These are phyloP conservation scores for Pseudolaguvia tuberculata DNA, from an alignment of 2,113 vertebrate genomes.

Conservation along the genomic window DNA sequence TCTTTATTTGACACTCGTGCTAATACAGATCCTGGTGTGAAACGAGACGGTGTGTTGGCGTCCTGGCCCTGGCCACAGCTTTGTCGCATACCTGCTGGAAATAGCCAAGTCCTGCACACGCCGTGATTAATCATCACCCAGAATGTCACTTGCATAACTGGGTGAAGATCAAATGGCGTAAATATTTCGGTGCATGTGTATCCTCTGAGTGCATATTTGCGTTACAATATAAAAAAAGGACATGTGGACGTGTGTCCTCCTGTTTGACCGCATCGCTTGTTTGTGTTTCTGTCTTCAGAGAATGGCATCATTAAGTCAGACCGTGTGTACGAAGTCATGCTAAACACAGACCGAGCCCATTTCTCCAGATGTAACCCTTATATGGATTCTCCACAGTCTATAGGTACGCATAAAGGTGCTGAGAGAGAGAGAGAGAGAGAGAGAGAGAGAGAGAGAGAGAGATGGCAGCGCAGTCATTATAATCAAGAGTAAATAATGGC, in stretches of 20 bases:
- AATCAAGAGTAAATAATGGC: no score
- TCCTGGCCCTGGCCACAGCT: neutral
- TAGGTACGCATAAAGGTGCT: conserved; percentile 74
- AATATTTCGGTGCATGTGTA: neutral
- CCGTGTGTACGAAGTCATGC: conserved; percentile 96
- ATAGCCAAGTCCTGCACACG: conserved; percentile 40
- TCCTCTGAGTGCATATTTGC: neutral
- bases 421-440: no score
- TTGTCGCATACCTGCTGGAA: conserved; percentile 33
- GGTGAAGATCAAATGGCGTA: neutral
- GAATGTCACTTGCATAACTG: neutral
- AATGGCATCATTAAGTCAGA: conserved; percentile 99
- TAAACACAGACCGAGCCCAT: conserved; percentile 89
- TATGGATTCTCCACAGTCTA: conserved; percentile 98
- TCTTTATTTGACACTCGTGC: conserved; percentile 1
- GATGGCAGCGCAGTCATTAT: no score
- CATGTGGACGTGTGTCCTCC: neutral
- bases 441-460: no score
- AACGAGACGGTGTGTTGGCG: neutral
- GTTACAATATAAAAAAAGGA: no score
- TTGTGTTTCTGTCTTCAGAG: conserved; percentile 70
- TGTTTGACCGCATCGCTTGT: neutral
- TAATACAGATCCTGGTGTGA: neutral
- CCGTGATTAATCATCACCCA: neutral
- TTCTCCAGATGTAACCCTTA: conserved; percentile 97